Evolutionary conservation across 2,113 vertebrate species (phyloP), one percentile per base, ranked within the genome.

Genomic region (Periophthalmodon schlosseri): DNA sequence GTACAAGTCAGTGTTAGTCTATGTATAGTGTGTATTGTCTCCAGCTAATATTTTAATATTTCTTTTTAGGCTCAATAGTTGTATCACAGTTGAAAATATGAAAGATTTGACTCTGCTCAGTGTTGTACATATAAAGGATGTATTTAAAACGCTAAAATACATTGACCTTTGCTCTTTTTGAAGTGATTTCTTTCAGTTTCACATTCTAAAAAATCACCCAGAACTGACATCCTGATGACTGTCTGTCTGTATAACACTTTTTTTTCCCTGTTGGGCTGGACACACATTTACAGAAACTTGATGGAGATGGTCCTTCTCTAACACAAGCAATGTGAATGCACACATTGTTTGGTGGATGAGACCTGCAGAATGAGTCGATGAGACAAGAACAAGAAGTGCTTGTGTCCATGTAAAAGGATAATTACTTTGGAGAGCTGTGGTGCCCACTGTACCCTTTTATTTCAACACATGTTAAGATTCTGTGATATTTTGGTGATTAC

Each of bases 331-430:
- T 3, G 18, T 90, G 88, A 92, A 89, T 84, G 86, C 79, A 83
- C 47, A 72, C 85, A 87, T 91, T 92, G 90, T 91, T 87, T 81
- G 64, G 67, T 56, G 10, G 70, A 74, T 20, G 78, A 52, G 68
- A 44, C 39, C 8, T 44, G 39, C 8, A 44, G 39, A 75, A 70
- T 67, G 11, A 77, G 20, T 83, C 54, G 72, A 78, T 72, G 72
- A 78, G 46, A 21, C 66, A 54, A 33, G 72, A 71, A 64, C 58
- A 74, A 65, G 76, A 84, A 68, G 70, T 57, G 56, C 73, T 77
- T 68, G 46, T 18, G 47, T 39, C 61, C 9, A n/a, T 67, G 3
- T 33, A 28, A 63, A 75, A 72, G 44, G 36, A 39, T 28, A 36
- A 70, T 68, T 72, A 60, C 24, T 50, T 76, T 23, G 63, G 49